phyloP scores from a whole-genome alignment of 2,888 invertebrate species.

The Carpatolechia fugitivella region DNA sequence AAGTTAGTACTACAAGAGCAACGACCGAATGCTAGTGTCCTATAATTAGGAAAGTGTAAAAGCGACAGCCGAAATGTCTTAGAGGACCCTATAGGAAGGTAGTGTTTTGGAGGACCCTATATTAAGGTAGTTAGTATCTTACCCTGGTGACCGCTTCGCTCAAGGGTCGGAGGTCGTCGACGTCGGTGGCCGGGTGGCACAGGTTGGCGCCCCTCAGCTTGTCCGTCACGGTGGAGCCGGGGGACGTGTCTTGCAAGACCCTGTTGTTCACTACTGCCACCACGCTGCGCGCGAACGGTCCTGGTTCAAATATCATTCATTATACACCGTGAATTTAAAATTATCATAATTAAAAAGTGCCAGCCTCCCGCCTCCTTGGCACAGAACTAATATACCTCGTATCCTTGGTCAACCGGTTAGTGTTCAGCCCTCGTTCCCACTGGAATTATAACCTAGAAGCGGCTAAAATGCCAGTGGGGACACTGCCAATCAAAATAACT shows the following conservation, averaged over 20 bases:
- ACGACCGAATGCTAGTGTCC: too few relatives aligned
- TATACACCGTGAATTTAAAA: not conserved
- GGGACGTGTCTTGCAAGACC: slow-evolving; percentile 52
- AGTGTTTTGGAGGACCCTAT: too few relatives aligned
- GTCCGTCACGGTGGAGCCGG: slow-evolving; percentile 66
- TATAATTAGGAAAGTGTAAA: too few relatives aligned
- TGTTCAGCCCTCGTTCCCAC: not conserved
- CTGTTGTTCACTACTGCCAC: slow-evolving; percentile 76
- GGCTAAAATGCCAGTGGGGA: too few relatives aligned
- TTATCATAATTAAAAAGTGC: not conserved
- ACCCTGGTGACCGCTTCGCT: slow-evolving; percentile 88
- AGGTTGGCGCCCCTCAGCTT: slow-evolving; percentile 81
- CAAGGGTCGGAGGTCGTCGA: slow-evolving; percentile 81
- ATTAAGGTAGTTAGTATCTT: too few relatives aligned
- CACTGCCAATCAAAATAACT: too few relatives aligned
- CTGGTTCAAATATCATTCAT: slow-evolving; percentile 31
- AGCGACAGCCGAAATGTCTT: too few relatives aligned
- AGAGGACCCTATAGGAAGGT: too few relatives aligned
- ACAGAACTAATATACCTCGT: too few relatives aligned
- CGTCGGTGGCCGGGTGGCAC: slow-evolving; percentile 91
- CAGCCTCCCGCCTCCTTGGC: too few relatives aligned
- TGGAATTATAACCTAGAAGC: too few relatives aligned
- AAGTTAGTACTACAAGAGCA: too few relatives aligned
- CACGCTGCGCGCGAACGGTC: slow-evolving; percentile 53
- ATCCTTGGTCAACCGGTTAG: not conserved